Evolutionary conservation across 2,797 vertebrate genomes (phyloP), one percentile per base, ranked within the genome.

Genomic region (Sarcoramphus papa): DNA sequence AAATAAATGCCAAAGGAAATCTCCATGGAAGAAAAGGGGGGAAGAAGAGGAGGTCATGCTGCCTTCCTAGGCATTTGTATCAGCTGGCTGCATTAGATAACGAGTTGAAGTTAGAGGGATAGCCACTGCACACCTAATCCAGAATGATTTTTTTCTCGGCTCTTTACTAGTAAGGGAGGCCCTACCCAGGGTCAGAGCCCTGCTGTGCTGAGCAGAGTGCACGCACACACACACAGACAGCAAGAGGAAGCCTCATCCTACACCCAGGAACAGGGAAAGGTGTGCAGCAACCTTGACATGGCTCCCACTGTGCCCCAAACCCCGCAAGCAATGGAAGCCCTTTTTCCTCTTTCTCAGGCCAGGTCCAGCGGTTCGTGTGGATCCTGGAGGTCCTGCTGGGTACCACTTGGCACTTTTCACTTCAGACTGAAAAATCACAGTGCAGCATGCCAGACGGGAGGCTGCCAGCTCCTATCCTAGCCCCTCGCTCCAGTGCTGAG

Each of bases 141-240:
- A 65, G n/a, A 30, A 6, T 7, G 18, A 56, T 9, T 40, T 69
- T 53, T 50, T 28, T 41, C 20, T 45, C 28, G 27, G n/a, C 31
- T 77, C n/a, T 70, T 81, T 43, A 14, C 37, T 27, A 41, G 12
- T 25, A 18, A 40, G 31, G 31, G 30, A 53, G 18, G 22, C 7
- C 17, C 21, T 43, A 8, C 2, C 17, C 13, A 35, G 27, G 73
- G 33, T 22, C n/a, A n/a, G 65, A 80, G 85, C 47, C 47, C 25
- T 40, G 9, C 60, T 56, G 27, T 24, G 63, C 60, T 51, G 16
- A 17, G 33, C 14, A 28, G 43, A 59, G 33, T 6, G 30, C 9
- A 47, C 16, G 40, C 7, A 14, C 5, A 24, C 5, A 24, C 3
- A 50, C 12, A 64, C 1, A 23, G 15, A 27, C 0, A 24, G 23